phyloP scores from a whole-genome alignment of 2,113 vertebrate species.

The Megaceryle maxima region DNA sequence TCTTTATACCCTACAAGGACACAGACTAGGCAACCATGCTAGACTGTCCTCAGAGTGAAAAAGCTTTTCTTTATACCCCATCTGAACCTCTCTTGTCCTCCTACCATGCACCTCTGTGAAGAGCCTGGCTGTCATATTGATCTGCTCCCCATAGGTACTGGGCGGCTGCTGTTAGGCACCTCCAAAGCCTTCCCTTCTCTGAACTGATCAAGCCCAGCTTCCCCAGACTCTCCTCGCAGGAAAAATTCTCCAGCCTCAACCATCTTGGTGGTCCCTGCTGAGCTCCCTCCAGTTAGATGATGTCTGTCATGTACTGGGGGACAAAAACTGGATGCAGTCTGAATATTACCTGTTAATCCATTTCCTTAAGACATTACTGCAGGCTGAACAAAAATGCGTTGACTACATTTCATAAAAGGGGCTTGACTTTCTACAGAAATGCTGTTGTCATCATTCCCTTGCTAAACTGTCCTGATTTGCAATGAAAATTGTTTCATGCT shows the following conservation, averaged over 20 bases:
- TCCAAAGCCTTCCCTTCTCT: not conserved
- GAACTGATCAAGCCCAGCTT: not conserved
- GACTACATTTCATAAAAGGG: not conserved
- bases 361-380: not conserved
- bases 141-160: accelerated
- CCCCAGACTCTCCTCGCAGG: not conserved
- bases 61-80: not conserved
- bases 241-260: not conserved
- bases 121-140: not conserved
- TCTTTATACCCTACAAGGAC: not conserved
- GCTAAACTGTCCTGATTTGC: not conserved
- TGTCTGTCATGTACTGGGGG: not conserved
- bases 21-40: not conserved
- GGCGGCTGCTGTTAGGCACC: not conserved
- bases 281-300: not conserved
- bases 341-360: not conserved
- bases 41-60: not conserved
- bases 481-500: not conserved
- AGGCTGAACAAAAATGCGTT: not conserved
- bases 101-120: not conserved
- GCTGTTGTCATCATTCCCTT: not conserved
- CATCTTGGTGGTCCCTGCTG: not conserved
- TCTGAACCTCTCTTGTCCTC: not conserved
- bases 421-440: not conserved
- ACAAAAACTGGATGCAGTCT: not conserved